Conservation (phyloP, 2,113 vertebrate genomes). For the Danio rerio region GRCz12tu NC_133177.1:33042001-33042500, state of each 20-base stretch:
- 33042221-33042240: conserved; percentile 42
- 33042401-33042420: conserved; percentile 9
- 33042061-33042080: not conserved
- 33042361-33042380: not conserved
- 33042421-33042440: conserved; percentile 10
- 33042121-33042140: not conserved
- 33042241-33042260: conserved; percentile 56
- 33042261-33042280: conserved; percentile 58
- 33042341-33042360: conserved; percentile 35
- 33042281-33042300: conserved; percentile 48
- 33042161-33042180: not conserved
- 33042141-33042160: not conserved
- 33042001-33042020: not conserved
- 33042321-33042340: conserved; percentile 28
- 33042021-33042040: not conserved
- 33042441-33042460: not conserved
- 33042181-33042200: conserved; percentile 8
- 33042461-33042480: conserved; percentile 3
- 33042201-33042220: conserved; percentile 38
- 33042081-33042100: not conserved
- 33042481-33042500: not conserved
- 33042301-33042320: conserved; percentile 42
- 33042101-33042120: too few relatives aligned
- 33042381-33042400: conserved; percentile 3
- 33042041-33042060: not conserved